Base-by-base conservation (phyloP, 2,113 vertebrate species). In the Lepisosteus oculatus region DNA sequence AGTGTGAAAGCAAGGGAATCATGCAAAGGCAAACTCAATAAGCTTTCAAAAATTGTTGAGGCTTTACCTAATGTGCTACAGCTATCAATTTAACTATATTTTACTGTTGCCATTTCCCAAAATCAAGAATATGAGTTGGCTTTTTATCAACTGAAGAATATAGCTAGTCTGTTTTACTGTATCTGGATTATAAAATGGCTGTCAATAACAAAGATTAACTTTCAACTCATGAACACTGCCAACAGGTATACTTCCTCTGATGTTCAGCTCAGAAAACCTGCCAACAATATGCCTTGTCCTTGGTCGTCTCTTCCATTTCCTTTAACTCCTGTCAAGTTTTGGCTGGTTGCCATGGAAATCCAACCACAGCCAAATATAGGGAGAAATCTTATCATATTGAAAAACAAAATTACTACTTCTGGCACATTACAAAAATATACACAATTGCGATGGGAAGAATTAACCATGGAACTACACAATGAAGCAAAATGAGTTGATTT, bases 211-310 rank as follows among this genome's bases (percentile, higher is more conserved):
- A 56, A 66, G 69, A 78, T 55, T 86, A 84, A 81, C 84, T 83
- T 86, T 84, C 81, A 79, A 84, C 81, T 83, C 67, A 84, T 76
- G 75, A 41, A 72, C 78, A 74, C 85, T 90, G 89, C 89, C 90
- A 92, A 89, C 88, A 91, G 88, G 88, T 91, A 83, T 86, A 90
- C 86, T 85, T 83, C 88, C 79, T 87, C 86, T 87, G 87, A 90
- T 88, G 87, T 89, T 90, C 86, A 81, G 84, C 80, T 83, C 80
- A 83, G 85, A 85, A 83, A 75, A 80, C 69, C 86, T 89, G 89
- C 90, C 91, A 93, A 91, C 88, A 89, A 89, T 90, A 83, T 86
- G 86, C 87, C 90, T 89, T 90, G 89, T 90, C 89, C 90, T 90
- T 93, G 90, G 87, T 90, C 87, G 75, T 71, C 72, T 74, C 77